Conservation (phyloP, 2,113 vertebrate genomes). For the Trogon surrucura region DNA sequence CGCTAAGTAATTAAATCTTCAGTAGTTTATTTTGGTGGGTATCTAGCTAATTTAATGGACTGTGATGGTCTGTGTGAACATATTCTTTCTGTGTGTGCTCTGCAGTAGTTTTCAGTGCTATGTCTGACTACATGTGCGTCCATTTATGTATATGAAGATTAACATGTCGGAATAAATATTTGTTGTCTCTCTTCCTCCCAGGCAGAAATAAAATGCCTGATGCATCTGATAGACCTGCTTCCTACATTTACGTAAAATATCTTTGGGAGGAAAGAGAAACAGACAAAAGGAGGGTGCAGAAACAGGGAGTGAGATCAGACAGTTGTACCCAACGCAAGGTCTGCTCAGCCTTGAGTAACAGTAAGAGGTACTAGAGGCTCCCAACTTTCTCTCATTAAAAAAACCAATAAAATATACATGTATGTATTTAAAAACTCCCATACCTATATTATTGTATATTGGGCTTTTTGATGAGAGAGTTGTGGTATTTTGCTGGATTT, state of each 20-base stretch:
- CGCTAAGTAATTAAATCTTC: not conserved
- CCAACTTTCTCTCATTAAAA: not conserved
- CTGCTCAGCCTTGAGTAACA: not conserved
- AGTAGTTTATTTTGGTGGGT: not conserved
- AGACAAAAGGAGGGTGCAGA: not conserved
- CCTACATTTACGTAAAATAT: not conserved
- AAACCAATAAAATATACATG: no score
- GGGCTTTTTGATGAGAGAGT: not conserved
- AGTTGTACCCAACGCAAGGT: not conserved
- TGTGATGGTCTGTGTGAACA: not conserved
- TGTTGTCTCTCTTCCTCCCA: not conserved
- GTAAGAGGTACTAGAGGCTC: not conserved
- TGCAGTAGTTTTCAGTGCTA: not conserved
- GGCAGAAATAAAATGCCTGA: not conserved
- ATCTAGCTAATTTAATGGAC: not conserved
- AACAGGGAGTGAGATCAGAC: not conserved
- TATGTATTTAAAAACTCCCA: no score
- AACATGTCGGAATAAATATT: not conserved
- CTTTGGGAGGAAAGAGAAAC: not conserved
- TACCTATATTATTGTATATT: not conserved
- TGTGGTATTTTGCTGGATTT: conserved; percentile 14
- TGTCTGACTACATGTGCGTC: not conserved
- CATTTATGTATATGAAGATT: not conserved
- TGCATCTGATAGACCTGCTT: not conserved
- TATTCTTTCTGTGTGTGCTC: not conserved